phyloP scores from a whole-genome alignment of 2,888 invertebrate genomes.

The Meloe dianella region DNA sequence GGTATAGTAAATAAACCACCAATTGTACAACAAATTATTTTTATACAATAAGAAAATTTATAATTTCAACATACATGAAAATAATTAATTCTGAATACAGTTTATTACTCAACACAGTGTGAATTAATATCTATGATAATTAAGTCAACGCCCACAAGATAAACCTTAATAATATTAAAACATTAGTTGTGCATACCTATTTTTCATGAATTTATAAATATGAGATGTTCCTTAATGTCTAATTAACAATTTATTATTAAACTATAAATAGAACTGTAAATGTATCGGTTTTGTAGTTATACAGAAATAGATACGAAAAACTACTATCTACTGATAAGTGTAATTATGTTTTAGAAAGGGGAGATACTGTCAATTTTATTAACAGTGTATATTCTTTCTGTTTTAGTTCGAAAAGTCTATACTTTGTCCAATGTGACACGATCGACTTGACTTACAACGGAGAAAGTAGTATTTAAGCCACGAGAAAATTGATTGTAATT shows the following conservation, averaged over 20 bases:
- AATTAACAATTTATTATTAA: not conserved
- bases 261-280: not conserved
- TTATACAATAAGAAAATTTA: not conserved
- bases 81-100: not conserved
- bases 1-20: not conserved
- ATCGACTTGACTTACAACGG: too few species aligned
- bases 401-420: too few species aligned
- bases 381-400: too few species aligned
- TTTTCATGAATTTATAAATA: not conserved
- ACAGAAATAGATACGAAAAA: too few species aligned
- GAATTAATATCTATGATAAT: conserved; percentile 4
- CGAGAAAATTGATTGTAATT: too few species aligned
- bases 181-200: not conserved
- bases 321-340: too few species aligned
- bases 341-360: too few species aligned
- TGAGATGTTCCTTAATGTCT: not conserved
- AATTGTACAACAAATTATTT: not conserved
- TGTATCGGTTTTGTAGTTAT: not conserved
- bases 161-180: not conserved
- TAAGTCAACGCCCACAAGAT: not conserved
- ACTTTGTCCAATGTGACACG: too few species aligned
- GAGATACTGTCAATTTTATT: too few species aligned
- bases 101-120: not conserved
- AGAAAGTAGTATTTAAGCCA: too few species aligned
- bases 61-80: not conserved